Evolutionary conservation across 2,888 invertebrate species (phyloP), one percentile per base, ranked within the genome.

Genomic region (Arctia plantaginis): DNA sequence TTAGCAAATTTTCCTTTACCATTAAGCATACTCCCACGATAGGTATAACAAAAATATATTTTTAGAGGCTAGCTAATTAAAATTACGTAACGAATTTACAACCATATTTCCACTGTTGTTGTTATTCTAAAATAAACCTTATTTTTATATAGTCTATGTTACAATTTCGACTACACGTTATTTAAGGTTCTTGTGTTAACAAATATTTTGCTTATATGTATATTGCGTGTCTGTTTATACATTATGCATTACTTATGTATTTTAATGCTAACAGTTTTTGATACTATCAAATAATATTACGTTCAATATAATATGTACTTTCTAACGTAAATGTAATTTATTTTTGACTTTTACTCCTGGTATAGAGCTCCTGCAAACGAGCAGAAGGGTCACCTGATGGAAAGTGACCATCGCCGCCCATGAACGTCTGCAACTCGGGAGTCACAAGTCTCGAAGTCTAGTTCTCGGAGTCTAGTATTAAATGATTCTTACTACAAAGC

Each of bases 41-140:
- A 67, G 33, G 13, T 47, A 33, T 47, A 67, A 67, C n/a, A 66
- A 39, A n/a, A 23, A 47, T 23, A 47, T 67, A 15, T 33, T 47
- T 66, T 41, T 66, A 47, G 67, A 12, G 47, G 47, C 30, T 23
- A 67, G 2, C 27, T 44, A 67, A 67, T 47, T 67, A 67, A 47
- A 67, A 67, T 33, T 33, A 67, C 67, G 7, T 47, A 67, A 44
- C 67, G 6, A 67, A 30, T 47, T 47, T 20, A 67, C 30, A 66
- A n/a, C 23, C 18, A 66, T 44, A 30, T 47, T 23, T 23, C 47
- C n/a, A 7, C 13, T 39, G 39, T 47, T 23, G 15, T 47, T 47
- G 47, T 13, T 67, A 33, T 18, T 23, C 23, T 13, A 47, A 67
- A 47, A 23, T 33, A 30, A 33, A 47, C 67, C 47, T 23, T 67